Percentiles rank a stretch among this genome's conserved stretches.
Conservation (phyloP, 2,888 invertebrate species). For the Lepas anatifera region DNA sequence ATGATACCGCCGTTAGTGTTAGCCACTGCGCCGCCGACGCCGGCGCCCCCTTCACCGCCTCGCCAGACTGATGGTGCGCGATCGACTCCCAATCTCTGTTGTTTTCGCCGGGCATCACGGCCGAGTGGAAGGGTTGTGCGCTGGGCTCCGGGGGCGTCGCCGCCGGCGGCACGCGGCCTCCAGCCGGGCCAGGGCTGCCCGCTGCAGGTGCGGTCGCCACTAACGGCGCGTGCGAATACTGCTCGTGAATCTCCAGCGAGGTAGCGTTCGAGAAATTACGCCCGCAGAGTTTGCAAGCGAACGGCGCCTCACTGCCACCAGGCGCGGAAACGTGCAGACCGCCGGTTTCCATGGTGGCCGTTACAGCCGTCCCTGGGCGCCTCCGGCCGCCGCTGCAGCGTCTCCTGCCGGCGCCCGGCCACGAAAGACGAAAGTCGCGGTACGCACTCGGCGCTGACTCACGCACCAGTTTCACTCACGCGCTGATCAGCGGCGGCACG, state of each 20-base stretch:
- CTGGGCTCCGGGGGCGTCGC: neutral
- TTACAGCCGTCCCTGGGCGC: neutral
- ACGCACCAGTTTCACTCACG: neutral
- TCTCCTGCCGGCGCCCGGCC: neutral
- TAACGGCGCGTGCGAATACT: neutral
- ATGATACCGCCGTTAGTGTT: neutral
- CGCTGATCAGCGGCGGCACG: neutral
- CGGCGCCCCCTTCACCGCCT: too few species aligned
- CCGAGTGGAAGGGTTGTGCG: neutral
- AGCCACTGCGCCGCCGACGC: too few species aligned
- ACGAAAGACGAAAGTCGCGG: neutral
- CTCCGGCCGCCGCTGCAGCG: neutral
- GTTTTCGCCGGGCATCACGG: neutral
- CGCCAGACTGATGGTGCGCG: too few species aligned
- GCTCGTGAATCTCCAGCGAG: neutral
- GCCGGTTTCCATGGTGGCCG: neutral
- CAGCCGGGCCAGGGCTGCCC: neutral
- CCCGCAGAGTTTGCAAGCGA: constrained; percentile 2
- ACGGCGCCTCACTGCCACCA: neutral
- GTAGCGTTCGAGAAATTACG: constrained; percentile 2
- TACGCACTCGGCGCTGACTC: neutral
- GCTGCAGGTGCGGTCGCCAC: neutral
- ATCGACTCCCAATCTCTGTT: neutral
- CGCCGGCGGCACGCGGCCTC: neutral
- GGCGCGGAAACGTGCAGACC: neutral